These are phyloP conservation scores for Drosophila monieri DNA, from an alignment of 2,888 invertebrate genomes.

Conservation along the genomic window DNA sequence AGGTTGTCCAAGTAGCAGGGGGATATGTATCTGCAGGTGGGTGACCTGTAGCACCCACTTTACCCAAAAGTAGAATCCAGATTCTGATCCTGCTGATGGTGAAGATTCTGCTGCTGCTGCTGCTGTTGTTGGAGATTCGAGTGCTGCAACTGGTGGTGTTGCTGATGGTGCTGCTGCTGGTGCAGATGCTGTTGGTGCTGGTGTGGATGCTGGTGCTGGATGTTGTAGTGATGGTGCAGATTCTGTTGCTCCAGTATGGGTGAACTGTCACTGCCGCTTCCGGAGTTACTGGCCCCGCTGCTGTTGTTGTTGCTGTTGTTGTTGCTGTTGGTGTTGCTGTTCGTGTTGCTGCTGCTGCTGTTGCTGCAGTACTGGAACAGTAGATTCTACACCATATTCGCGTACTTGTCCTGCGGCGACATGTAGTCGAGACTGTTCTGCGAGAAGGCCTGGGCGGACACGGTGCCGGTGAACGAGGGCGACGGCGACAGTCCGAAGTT, in stretches of 20 bases:
- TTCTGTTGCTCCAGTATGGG: slow-evolving; percentile 17
- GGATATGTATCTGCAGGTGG: slow-evolving; percentile 27
- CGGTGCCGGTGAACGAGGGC: slow-evolving; percentile 83
- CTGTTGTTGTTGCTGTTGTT: slow-evolving; percentile 41
- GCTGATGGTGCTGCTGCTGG: slow-evolving; percentile 44
- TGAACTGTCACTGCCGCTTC: slow-evolving; percentile 11
- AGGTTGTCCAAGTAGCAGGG: background rate
- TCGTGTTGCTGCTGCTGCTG: slow-evolving; percentile 22
- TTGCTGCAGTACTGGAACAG: slow-evolving; percentile 80
- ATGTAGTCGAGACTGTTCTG: slow-evolving; percentile 84
- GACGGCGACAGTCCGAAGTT: slow-evolving; percentile 84
- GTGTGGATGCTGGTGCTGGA: slow-evolving; percentile 20
- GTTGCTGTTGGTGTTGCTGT: slow-evolving; percentile 13
- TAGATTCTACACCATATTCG: slow-evolving; percentile 85
- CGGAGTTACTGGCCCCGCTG: slow-evolving; percentile 41
- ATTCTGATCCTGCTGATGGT: slow-evolving; percentile 44
- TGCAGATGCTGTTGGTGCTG: slow-evolving; percentile 36
- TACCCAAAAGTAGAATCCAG: slow-evolving; percentile 53
- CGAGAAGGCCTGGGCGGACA: slow-evolving; percentile 84
- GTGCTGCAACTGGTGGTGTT: slow-evolving; percentile 30
- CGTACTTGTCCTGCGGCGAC: slow-evolving; percentile 84
- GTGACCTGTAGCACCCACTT: background rate
- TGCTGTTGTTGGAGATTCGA: slow-evolving; percentile 12
- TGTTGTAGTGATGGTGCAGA: background rate
- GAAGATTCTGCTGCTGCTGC: slow-evolving; percentile 23